A percentile compares a stretch with the other conserved stretches of the same genome.
Evolutionary conservation across 2,797 vertebrate genomes (phyloP).

Genomic region (Liparis tanakae): DNA sequence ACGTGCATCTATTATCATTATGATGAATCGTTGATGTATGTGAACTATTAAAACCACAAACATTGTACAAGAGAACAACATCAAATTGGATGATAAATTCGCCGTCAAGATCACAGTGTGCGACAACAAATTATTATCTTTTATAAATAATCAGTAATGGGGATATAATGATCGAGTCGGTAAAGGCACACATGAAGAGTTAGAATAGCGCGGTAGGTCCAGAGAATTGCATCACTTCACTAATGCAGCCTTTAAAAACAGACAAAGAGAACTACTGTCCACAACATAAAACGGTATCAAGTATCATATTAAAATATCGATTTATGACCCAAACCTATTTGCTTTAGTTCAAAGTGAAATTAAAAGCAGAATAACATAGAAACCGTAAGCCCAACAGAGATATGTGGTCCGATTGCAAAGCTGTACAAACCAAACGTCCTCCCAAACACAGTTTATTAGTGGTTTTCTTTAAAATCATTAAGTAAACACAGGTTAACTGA

Average conservation of each 20-base stretch:
- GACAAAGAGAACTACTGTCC: not conserved
- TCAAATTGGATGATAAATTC: not conserved
- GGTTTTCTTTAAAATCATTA: not conserved
- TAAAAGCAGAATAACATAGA: not conserved
- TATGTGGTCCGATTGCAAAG: not conserved
- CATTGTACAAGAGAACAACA: not conserved
- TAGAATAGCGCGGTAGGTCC: too few relatives aligned
- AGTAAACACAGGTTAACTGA: not conserved
- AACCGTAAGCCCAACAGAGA: not conserved
- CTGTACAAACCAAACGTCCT: not conserved
- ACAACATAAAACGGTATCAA: not conserved
- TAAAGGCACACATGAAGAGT: not conserved
- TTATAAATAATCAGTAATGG: not conserved
- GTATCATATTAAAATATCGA: not conserved
- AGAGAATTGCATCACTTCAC: not conserved
- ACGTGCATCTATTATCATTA: not conserved
- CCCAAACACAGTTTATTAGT: not conserved
- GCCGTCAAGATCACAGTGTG: not conserved
- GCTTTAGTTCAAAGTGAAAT: constrained; percentile 4
- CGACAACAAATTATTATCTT: not conserved
- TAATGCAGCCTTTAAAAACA: not conserved
- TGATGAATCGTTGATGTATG: not conserved
- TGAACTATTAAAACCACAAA: not conserved
- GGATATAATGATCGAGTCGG: not conserved
- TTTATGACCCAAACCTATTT: not conserved